These are phyloP conservation scores for Cotesia vestalis DNA, from an alignment of 1,140 invertebrate species.

Conservation along the genomic window DNA sequence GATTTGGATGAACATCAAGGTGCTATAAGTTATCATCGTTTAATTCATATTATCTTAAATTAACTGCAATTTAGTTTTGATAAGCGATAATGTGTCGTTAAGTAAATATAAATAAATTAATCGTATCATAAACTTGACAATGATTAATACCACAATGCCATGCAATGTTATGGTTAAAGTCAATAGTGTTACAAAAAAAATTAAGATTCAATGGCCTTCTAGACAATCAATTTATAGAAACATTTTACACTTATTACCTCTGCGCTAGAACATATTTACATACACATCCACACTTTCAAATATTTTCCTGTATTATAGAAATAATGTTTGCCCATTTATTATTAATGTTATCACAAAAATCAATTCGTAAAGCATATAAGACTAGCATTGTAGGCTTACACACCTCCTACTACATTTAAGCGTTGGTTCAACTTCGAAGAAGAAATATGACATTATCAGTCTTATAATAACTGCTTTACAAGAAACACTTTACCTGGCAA, in stretches of 20 bases:
- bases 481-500: background rate
- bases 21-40: constrained; percentile 25
- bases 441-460: constrained; percentile 8
- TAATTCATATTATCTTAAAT: background rate
- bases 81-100: constrained; percentile 36
- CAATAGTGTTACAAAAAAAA: constrained; percentile 13
- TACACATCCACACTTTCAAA: constrained; percentile 12
- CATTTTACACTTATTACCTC: constrained; percentile 1
- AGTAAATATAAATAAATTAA: constrained; percentile 36
- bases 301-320: background rate
- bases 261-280: background rate
- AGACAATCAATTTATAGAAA: background rate
- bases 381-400: constrained; percentile 20
- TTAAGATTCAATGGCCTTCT: background rate
- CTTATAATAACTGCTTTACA: constrained; percentile 1
- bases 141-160: background rate
- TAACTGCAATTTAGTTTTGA: background rate
- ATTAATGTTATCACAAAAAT: constrained; percentile 35
- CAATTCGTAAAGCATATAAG: constrained; percentile 19
- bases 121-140: constrained; percentile 20
- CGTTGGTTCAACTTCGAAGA: background rate
- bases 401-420: constrained; percentile 8
- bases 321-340: constrained; percentile 27
- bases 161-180: background rate
- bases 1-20: constrained; percentile 8